Evolutionary conservation across 2,888 invertebrate genomes (phyloP).

Genomic region (Leptogaster cylindrica): DNA sequence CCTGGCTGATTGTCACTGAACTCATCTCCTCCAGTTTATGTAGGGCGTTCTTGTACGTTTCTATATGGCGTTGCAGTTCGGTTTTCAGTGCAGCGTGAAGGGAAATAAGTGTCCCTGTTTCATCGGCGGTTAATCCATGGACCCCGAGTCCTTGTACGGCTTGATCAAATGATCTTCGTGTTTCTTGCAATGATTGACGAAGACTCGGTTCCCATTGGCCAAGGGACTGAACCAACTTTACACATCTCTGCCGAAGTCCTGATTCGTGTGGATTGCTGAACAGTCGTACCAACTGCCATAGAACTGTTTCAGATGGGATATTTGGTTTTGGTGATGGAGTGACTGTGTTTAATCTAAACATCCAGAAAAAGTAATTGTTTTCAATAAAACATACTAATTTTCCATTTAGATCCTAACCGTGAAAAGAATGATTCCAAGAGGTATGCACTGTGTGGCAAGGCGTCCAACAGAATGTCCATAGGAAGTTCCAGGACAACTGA

Average conservation of each 20-base stretch:
- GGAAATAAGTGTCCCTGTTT: conserved; percentile 71
- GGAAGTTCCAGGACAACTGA: conserved; percentile 80
- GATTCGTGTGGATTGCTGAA: conserved; percentile 68
- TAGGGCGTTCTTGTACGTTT: conserved; percentile 84
- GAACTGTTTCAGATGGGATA: conserved; percentile 77
- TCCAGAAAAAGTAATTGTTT: not conserved
- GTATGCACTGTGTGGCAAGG: conserved; percentile 85
- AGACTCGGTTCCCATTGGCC: conserved; percentile 70
- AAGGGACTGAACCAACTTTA: conserved; percentile 67
- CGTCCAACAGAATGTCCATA: conserved; percentile 85
- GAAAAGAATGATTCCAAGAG: conserved; percentile 83
- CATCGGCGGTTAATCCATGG: conserved; percentile 80
- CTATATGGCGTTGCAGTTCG: conserved; percentile 82
- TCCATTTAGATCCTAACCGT: conserved; percentile 62
- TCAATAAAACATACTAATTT: not conserved
- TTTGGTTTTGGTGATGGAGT: conserved; percentile 67
- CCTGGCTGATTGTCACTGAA: conserved; percentile 68
- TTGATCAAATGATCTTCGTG: conserved; percentile 77
- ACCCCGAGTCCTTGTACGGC: conserved; percentile 87
- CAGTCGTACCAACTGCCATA: conserved; percentile 85
- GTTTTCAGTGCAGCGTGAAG: conserved; percentile 82
- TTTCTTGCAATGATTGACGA: conserved; percentile 71
- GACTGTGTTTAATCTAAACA: conserved; percentile 58
- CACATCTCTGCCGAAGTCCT: conserved; percentile 69
- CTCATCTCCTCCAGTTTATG: conserved; percentile 82